A percentile compares a stretch with the other conserved stretches of the same genome.
Evolutionary conservation across 2,888 invertebrate genomes (phyloP).

Genomic region (Electrophaes corylata): DNA sequence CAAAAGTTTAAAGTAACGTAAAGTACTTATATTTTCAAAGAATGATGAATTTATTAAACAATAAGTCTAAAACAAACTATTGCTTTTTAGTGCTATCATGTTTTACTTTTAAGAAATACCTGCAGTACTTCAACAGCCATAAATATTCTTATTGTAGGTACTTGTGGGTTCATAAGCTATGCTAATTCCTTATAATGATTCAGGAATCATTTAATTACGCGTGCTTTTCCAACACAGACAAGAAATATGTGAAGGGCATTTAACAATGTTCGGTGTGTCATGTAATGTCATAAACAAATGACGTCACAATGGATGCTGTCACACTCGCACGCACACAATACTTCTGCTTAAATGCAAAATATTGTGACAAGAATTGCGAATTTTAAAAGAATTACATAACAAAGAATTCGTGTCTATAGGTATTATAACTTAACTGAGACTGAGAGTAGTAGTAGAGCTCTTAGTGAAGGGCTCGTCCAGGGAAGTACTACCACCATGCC

Average conservation of each 20-base stretch:
- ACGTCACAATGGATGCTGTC: constrained; percentile 15
- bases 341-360: constrained; percentile 12
- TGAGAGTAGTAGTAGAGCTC: no score
- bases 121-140: no score
- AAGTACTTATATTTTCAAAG: no score
- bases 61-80: no score
- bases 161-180: no score
- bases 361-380: constrained; percentile 14
- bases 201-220: not conserved
- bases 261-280: constrained; percentile 7
- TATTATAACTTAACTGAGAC: not conserved
- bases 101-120: no score
- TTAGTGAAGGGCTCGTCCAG: no score
- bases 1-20: no score
- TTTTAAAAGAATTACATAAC: constrained; percentile 6
- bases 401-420: not conserved
- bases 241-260: not conserved
- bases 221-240: not conserved
- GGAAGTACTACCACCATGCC: no score
- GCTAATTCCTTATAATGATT: not conserved
- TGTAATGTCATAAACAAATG: constrained; percentile 15
- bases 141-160: no score
- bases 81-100: no score
- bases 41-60: no score
- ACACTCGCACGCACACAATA: constrained; percentile 13